These are phyloP conservation scores for Bimastos eiseni DNA, from an alignment of 2,888 invertebrate species.

Conservation along the genomic window DNA sequence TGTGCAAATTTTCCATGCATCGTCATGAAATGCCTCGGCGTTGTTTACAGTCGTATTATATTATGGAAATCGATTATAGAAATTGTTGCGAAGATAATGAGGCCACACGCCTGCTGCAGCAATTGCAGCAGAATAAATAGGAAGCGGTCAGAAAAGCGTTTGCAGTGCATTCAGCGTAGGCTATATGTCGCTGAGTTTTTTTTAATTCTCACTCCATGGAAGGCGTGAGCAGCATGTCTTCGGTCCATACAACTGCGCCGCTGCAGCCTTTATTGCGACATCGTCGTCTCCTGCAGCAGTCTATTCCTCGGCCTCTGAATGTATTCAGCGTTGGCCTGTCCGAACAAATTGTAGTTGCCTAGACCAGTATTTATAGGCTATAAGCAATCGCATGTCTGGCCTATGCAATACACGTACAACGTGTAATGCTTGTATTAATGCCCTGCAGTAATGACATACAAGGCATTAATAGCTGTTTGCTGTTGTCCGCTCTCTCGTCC, in stretches of 20 bases:
- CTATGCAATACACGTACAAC: background rate
- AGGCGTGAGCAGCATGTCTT: background rate
- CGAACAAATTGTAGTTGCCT: background rate
- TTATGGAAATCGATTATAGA: constrained; percentile 5
- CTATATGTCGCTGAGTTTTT: background rate
- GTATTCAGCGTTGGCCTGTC: background rate
- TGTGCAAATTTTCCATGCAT: background rate
- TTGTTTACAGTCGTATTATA: background rate
- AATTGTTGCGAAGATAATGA: background rate
- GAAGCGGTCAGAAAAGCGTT: background rate
- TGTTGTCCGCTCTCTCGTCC: background rate
- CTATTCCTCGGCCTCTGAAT: background rate
- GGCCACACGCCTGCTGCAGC: background rate
- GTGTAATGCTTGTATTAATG: background rate
- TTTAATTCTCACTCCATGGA: background rate
- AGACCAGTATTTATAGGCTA: background rate
- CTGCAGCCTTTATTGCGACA: background rate
- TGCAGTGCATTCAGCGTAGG: background rate
- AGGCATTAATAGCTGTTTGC: background rate
- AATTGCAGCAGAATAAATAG: background rate
- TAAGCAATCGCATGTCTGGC: background rate
- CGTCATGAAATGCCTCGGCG: background rate
- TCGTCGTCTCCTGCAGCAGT: background rate
- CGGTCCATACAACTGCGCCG: background rate
- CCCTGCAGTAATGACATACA: background rate